Conservation (phyloP, 2,797 vertebrate genomes). For the Syngnathus rostellatus region DNA sequence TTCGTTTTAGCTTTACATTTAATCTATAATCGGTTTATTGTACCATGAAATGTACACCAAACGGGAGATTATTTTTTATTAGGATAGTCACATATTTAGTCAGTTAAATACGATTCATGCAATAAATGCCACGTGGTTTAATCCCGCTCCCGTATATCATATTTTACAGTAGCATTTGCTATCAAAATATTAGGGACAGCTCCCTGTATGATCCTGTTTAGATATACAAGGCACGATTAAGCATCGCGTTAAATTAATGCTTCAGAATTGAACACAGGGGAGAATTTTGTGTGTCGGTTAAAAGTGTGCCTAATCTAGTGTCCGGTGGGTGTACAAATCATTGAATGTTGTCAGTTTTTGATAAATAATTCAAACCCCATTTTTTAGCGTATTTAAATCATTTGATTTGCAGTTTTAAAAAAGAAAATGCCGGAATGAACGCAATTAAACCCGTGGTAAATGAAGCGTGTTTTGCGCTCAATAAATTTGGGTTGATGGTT, state of each 20-base stretch:
- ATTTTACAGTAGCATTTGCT: neutral
- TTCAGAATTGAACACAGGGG: neutral
- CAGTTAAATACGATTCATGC: neutral
- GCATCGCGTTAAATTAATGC: neutral
- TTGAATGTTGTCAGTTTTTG: neutral
- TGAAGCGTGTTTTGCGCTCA: neutral
- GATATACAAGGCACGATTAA: neutral
- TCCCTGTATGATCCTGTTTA: neutral
- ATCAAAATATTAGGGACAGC: neutral
- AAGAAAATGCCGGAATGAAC: neutral
- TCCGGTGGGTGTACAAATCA: neutral
- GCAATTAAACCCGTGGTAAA: neutral
- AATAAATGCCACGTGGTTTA: neutral
- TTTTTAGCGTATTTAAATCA: neutral
- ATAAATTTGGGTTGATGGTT: too few species aligned
- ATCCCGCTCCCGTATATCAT: neutral
- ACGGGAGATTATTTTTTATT: neutral
- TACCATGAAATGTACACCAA: too few species aligned
- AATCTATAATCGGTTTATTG: neutral
- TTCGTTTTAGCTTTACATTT: neutral
- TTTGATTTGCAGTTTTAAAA: neutral
- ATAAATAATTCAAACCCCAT: neutral
- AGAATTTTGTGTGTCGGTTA: neutral
- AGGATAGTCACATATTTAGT: neutral
- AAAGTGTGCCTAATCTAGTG: conserved; percentile 1